phyloP scores from a whole-genome alignment of 2,888 invertebrate genomes.

The Hylaea fasciaria region DNA sequence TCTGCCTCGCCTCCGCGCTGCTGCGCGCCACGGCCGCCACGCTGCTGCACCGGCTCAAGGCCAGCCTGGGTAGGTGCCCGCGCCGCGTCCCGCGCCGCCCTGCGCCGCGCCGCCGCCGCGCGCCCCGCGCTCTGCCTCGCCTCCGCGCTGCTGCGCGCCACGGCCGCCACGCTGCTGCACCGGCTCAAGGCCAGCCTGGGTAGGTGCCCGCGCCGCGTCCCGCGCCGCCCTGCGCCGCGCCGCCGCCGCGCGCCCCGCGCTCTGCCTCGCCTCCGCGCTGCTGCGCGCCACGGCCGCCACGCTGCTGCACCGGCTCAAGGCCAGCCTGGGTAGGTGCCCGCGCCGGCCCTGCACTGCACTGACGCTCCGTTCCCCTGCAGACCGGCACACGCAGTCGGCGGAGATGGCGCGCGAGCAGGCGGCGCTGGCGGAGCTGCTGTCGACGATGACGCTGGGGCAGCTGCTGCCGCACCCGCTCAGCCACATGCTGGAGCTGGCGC shows the following conservation, averaged over 20 bases:
- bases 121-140: slow-evolving; percentile 76
- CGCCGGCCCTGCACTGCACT: slow-evolving; percentile 83
- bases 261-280: slow-evolving; percentile 76
- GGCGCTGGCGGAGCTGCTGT: slow-evolving; percentile 86
- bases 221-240: slow-evolving; percentile 92
- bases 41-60: slow-evolving; percentile 91
- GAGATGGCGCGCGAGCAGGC: slow-evolving; percentile 70
- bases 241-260: slow-evolving; percentile 85
- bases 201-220: slow-evolving; percentile 88
- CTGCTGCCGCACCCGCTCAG: slow-evolving; percentile 93
- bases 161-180: slow-evolving; percentile 92
- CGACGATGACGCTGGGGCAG: slow-evolving; percentile 93
- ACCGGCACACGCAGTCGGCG: slow-evolving; percentile 62
- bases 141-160: slow-evolving; percentile 76
- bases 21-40: slow-evolving; percentile 88
- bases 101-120: slow-evolving; percentile 89
- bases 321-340: slow-evolving; percentile 84
- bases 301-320: slow-evolving; percentile 91
- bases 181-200: slow-evolving; percentile 90
- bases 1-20: slow-evolving; percentile 76
- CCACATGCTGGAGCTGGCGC: slow-evolving; percentile 90
- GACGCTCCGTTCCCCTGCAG: slow-evolving; percentile 44
- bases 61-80: slow-evolving; percentile 87
- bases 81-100: slow-evolving; percentile 92
- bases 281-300: slow-evolving; percentile 88